Percentiles rank a stretch among this genome's conserved stretches.
phyloP scores from a whole-genome alignment of 2,113 vertebrate genomes.

The Rhabdornis inornatus region DNA sequence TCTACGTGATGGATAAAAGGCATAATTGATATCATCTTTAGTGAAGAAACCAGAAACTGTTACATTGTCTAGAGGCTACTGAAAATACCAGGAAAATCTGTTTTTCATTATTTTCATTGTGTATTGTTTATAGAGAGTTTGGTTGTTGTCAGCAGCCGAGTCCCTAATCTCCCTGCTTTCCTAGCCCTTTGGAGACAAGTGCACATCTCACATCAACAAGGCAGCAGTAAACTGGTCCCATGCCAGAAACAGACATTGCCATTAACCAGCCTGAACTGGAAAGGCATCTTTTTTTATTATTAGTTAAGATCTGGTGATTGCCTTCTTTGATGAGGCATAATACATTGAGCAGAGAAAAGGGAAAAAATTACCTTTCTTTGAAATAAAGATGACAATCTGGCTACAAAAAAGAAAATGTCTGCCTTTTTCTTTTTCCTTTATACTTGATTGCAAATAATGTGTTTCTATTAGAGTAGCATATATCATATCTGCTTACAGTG shows the following conservation, averaged over 20 bases:
- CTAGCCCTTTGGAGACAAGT: slow-evolving; percentile 43
- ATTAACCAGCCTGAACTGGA: slow-evolving; percentile 31
- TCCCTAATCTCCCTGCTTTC: slow-evolving; percentile 66
- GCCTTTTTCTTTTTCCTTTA: not conserved
- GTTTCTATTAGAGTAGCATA: slow-evolving; percentile 11
- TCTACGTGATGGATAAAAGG: slow-evolving; percentile 62
- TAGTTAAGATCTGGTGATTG: slow-evolving; percentile 51
- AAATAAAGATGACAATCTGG: not conserved
- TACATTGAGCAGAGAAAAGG: not conserved
- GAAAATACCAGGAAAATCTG: slow-evolving; percentile 58
- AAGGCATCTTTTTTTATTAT: slow-evolving; percentile 20
- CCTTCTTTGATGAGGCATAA: slow-evolving; percentile 28
- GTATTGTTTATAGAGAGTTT: slow-evolving; percentile 68
- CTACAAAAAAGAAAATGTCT: not conserved
- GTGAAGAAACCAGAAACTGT: slow-evolving; percentile 67
- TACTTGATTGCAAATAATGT: slow-evolving; percentile 1
- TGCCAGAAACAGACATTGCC: slow-evolving; percentile 32
- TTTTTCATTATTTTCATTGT: slow-evolving; percentile 67
- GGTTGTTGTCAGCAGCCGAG: slow-evolving; percentile 58
- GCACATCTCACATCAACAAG: slow-evolving; percentile 59
- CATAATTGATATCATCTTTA: slow-evolving; percentile 72
- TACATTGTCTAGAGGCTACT: slow-evolving; percentile 63
- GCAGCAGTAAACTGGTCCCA: slow-evolving; percentile 50
- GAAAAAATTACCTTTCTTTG: not conserved
- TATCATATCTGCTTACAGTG: not conserved